These are phyloP conservation scores for Lampris incognitus DNA, from an alignment of 2,113 vertebrate species.

Conservation along the genomic window DNA sequence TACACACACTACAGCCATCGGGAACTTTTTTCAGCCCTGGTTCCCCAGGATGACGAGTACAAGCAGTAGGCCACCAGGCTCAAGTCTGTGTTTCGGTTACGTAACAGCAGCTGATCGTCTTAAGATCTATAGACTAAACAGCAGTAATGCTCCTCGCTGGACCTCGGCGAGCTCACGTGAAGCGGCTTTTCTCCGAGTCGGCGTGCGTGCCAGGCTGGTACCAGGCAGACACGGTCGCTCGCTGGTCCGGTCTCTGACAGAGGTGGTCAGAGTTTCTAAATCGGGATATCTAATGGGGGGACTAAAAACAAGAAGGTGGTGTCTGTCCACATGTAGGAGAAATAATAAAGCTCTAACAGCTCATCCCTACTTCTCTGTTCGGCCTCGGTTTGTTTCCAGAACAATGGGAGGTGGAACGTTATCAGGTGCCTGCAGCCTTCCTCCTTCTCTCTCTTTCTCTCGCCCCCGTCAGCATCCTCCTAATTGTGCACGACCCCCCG, in stretches of 20 bases:
- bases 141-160: constrained; percentile 56
- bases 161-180: constrained; percentile 61
- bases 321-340: constrained; percentile 20
- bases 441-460: constrained; percentile 27
- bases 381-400: constrained; percentile 36
- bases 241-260: constrained; percentile 3
- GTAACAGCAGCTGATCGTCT: constrained; percentile 72
- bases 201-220: constrained; percentile 34
- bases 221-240: constrained; percentile 38
- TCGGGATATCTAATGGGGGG: not conserved
- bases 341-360: constrained; percentile 24
- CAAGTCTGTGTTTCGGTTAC: constrained; percentile 49
- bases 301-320: constrained; percentile 10
- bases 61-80: constrained; percentile 21
- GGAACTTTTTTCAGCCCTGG: not conserved
- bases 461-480: constrained; percentile 37
- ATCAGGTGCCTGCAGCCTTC: constrained; percentile 64
- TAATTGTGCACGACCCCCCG: constrained; percentile 63
- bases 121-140: constrained; percentile 67
- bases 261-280: not conserved
- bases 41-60: not conserved
- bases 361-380: constrained; percentile 48
- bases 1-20: no score
- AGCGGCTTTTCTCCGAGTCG: constrained; percentile 63
- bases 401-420: constrained; percentile 67